A percentile compares a stretch with the other conserved stretches of the same genome.
phyloP scores from a whole-genome alignment of 2,113 vertebrate genomes.

The Irena cyanogastra region DNA sequence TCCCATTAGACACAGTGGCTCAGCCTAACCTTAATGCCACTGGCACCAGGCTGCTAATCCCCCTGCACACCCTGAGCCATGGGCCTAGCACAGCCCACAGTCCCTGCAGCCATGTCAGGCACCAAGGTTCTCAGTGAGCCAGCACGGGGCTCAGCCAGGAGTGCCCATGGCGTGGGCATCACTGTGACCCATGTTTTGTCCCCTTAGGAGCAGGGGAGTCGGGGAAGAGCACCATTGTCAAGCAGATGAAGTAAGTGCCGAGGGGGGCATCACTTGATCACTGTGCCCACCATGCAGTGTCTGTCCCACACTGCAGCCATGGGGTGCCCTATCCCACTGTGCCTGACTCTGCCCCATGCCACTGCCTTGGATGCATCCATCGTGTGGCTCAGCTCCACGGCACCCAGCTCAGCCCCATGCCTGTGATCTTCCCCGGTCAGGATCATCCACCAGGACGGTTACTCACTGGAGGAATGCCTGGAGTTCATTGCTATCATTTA shows the following conservation, averaged over 20 bases:
- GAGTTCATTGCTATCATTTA: slow-evolving; percentile 96
- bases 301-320: not conserved
- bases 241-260: slow-evolving; percentile 98
- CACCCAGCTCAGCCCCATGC: not conserved
- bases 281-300: rapidly evolving
- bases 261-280: rapidly evolving
- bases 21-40: not conserved
- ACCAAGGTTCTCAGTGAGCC: not conserved
- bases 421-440: slow-evolving; percentile 45
- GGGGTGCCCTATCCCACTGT: not conserved
- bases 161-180: rapidly evolving
- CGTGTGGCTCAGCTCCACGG: not conserved
- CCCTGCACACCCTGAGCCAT: not conserved
- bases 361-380: not conserved
- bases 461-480: slow-evolving; percentile 91
- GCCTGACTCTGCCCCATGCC: not conserved
- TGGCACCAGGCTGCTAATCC: not conserved
- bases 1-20: not conserved
- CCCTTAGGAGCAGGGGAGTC: slow-evolving; percentile 92
- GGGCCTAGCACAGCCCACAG: not conserved
- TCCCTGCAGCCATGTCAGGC: rapidly evolving
- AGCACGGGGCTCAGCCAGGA: rapidly evolving
- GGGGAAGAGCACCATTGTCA: slow-evolving; percentile 97
- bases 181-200: rapidly evolving
- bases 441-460: slow-evolving; percentile 98